These are phyloP conservation scores for Hemicordylus capensis DNA, from an alignment of 2,113 vertebrate genomes.

Conservation along the genomic window DNA sequence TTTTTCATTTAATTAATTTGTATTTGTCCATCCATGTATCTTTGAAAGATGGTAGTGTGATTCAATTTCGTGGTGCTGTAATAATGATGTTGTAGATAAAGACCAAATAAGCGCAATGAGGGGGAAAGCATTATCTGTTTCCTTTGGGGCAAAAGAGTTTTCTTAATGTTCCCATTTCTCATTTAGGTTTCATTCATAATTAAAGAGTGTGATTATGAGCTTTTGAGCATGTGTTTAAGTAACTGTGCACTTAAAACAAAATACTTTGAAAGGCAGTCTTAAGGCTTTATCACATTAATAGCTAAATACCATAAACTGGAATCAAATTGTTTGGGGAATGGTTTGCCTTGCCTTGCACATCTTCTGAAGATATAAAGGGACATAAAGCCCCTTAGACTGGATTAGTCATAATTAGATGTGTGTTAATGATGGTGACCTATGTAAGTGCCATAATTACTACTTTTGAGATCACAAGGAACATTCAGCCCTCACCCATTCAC, in stretches of 20 bases:
- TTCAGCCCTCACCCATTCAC: not conserved
- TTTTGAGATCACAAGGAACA: not conserved
- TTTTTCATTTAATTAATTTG: slow-evolving; percentile 20
- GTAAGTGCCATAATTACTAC: not conserved
- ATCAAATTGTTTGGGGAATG: slow-evolving; percentile 1
- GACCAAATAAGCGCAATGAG: not conserved
- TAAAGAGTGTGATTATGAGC: slow-evolving; percentile 10
- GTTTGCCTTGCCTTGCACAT: not conserved
- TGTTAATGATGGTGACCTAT: not conserved
- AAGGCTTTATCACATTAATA: not conserved
- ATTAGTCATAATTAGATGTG: not conserved
- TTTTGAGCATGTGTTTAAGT: slow-evolving; percentile 19
- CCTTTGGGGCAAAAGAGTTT: slow-evolving; percentile 7
- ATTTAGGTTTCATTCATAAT: slow-evolving; percentile 12
- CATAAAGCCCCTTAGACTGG: not conserved
- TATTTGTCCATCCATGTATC: not conserved
- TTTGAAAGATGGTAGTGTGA: not conserved
- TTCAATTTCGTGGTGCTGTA: not conserved
- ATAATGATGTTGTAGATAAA: slow-evolving; percentile 16
- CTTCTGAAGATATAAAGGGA: not conserved
- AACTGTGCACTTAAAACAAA: not conserved
- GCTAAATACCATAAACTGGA: not conserved
- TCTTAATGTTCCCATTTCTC: slow-evolving; percentile 10
- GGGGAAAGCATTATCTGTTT: not conserved
- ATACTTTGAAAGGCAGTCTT: not conserved